Evolutionary conservation across 2,113 vertebrate species (phyloP).

Genomic region (Mungos mungo): DNA sequence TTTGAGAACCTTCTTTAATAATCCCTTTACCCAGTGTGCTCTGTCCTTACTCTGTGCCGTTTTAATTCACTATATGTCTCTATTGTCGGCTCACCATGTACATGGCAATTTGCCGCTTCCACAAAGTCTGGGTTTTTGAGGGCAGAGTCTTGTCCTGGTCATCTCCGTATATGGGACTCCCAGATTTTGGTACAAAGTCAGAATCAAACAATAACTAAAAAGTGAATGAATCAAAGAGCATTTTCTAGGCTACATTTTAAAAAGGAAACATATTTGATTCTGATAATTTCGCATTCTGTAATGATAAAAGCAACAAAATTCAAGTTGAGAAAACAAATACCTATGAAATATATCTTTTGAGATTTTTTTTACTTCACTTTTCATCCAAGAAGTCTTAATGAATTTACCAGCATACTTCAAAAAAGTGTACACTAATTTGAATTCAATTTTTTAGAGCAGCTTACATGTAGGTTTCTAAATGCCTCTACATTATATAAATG

Average conservation of each 20-base stretch:
- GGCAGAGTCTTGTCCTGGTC: not conserved
- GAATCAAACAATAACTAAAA: not conserved
- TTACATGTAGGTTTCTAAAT: not conserved
- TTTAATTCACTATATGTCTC: not conserved
- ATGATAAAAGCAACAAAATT: not conserved
- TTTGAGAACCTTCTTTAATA: not conserved
- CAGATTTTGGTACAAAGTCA: not conserved
- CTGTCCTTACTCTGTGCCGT: not conserved
- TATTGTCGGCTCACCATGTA: fast-evolving
- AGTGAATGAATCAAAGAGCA: not conserved
- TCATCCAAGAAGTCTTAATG: not conserved
- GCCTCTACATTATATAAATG: not conserved
- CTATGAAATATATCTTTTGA: not conserved
- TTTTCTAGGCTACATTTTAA: not conserved
- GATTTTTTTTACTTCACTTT: not conserved
- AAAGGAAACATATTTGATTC: not conserved
- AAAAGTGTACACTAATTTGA: not conserved
- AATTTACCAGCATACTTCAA: not conserved
- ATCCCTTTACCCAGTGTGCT: not conserved
- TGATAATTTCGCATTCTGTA: not conserved
- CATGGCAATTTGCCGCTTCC: not conserved
- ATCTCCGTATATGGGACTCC: not conserved
- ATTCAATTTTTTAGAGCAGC: not conserved
- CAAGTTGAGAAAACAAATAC: not conserved
- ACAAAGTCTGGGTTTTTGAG: fast-evolving